These are phyloP conservation scores for Anoura caudifer DNA, from an alignment of 2,113 vertebrate genomes.

Conservation along the genomic window DNA sequence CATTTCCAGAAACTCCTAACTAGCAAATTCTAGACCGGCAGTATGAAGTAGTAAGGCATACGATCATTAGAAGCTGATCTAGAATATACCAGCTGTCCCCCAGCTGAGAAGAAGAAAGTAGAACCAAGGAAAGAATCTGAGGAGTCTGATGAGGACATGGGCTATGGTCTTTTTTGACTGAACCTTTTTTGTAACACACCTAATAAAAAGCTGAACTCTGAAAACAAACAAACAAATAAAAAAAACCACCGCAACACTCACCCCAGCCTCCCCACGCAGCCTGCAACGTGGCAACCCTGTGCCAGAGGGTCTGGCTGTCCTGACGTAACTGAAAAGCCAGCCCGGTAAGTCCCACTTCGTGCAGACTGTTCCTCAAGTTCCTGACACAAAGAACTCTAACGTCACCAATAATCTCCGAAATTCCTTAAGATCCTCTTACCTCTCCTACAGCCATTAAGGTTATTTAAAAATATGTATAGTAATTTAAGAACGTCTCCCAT, in stretches of 20 bases:
- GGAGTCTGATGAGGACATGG: not conserved
- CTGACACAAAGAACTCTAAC: not conserved
- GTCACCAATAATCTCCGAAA: not conserved
- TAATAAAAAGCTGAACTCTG: not conserved
- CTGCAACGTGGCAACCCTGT: not conserved
- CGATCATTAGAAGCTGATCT: not conserved
- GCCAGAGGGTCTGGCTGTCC: not conserved
- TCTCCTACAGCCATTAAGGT: not conserved
- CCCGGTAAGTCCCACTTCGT: not conserved
- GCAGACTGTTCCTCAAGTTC: not conserved
- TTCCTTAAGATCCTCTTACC: not conserved
- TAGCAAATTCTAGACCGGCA: not conserved
- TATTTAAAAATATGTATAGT: not conserved
- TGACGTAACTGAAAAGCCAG: not conserved
- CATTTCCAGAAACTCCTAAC: conserved; percentile 33
- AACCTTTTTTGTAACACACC: not conserved
- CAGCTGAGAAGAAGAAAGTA: not conserved
- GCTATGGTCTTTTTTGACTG: not conserved
- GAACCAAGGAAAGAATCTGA: not conserved
- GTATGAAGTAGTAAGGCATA: not conserved
- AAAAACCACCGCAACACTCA: not conserved
- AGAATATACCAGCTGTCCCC: not conserved
- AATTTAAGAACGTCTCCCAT: not conserved
- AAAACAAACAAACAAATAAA: too few species aligned
- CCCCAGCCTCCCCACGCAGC: not conserved